phyloP scores from a whole-genome alignment of 2,888 invertebrate species.

The Drosophila gaucha region DNA sequence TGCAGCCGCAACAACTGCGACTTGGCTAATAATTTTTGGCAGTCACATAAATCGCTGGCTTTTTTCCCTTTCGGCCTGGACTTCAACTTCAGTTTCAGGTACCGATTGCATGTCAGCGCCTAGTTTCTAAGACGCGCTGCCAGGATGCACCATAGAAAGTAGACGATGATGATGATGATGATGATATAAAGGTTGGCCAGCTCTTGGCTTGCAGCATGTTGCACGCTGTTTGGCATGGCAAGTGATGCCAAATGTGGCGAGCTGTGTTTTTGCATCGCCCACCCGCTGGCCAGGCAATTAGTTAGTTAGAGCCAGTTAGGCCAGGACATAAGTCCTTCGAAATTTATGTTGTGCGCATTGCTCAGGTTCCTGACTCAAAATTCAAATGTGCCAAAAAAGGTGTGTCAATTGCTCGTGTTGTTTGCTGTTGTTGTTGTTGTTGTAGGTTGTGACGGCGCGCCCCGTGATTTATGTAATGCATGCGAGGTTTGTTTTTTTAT shows the following conservation, averaged over 20 bases:
- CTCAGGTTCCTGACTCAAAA: constrained; percentile 36
- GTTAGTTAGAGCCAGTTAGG: constrained; percentile 15
- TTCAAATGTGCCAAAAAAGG: constrained; percentile 63
- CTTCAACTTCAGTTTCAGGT: constrained; percentile 1
- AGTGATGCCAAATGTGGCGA: constrained; percentile 42
- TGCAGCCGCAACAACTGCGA: background rate
- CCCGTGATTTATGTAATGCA: constrained; percentile 72
- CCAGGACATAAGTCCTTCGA: constrained; percentile 49
- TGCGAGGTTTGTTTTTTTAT: constrained; percentile 20
- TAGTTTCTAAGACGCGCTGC: constrained; percentile 37
- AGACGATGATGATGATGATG: constrained; percentile 28
- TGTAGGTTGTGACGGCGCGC: constrained; percentile 52
- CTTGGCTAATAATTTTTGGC: constrained; percentile 37
- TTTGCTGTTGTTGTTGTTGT: constrained; percentile 22
- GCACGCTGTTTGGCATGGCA: background rate
- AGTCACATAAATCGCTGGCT: constrained; percentile 31
- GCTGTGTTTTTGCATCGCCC: constrained; percentile 7
- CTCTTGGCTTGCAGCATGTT: background rate
- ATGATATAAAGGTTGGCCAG: constrained; percentile 8
- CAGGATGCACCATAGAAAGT: constrained; percentile 29
- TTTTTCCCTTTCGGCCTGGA: constrained; percentile 1
- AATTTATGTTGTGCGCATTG: constrained; percentile 12
- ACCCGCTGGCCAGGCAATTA: constrained; percentile 50
- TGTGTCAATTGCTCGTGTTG: constrained; percentile 61
- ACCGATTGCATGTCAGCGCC: constrained; percentile 54